phyloP scores from a whole-genome alignment of 1,140 invertebrate species.

The Lucilia sericata region DNA sequence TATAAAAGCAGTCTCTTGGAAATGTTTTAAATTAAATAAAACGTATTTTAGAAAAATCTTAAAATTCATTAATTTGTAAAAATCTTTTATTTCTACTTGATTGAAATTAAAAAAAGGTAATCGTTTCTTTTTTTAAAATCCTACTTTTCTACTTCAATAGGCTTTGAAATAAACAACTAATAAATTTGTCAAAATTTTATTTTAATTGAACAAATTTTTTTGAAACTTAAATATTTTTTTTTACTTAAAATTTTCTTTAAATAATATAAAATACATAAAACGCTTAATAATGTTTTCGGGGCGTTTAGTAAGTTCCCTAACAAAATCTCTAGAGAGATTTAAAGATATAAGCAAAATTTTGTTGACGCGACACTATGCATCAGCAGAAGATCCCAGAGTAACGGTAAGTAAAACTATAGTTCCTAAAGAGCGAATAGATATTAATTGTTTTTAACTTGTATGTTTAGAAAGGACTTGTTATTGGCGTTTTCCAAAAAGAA shows the following conservation, averaged over 20 bases:
- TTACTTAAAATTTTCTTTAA: conserved; percentile 27
- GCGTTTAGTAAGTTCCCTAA: conserved; percentile 33
- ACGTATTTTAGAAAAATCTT: too few species aligned
- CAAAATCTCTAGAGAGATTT: conserved; percentile 42
- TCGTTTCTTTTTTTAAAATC: too few species aligned
- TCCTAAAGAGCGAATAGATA: too few species aligned
- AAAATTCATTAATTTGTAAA: too few species aligned
- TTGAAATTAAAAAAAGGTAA: too few species aligned
- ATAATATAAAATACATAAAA: neutral
- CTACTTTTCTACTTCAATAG: neutral
- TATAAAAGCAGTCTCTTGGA: too few species aligned
- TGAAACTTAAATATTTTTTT: neutral
- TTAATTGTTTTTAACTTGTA: too few species aligned
- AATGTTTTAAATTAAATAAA: too few species aligned
- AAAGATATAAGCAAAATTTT: conserved; percentile 35
- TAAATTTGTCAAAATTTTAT: conserved; percentile 26
- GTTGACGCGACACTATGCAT: neutral
- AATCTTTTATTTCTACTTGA: too few species aligned
- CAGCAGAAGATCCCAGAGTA: conserved; percentile 43
- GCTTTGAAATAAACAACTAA: conserved; percentile 44
- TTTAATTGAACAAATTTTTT: conserved; percentile 42
- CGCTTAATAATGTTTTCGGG: conserved; percentile 29
- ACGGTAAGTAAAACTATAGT: conserved; percentile 31
- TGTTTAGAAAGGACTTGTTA: conserved; percentile 62
- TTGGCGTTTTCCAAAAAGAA: conserved; percentile 65